These are phyloP conservation scores for Odontomyia ornata DNA, from an alignment of 2,888 invertebrate species.

Conservation along the genomic window DNA sequence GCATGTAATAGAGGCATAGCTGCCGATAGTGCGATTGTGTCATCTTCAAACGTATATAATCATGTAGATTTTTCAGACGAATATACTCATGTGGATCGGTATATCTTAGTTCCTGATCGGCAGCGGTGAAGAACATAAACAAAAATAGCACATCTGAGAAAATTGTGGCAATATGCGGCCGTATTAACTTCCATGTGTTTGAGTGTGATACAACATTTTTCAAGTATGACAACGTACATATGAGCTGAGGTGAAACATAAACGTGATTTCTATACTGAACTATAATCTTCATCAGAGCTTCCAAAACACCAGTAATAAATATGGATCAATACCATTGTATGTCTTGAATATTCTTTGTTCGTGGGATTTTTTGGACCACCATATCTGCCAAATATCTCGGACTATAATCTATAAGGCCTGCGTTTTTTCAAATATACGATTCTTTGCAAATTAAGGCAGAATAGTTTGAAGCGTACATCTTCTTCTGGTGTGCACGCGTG, in stretches of 20 bases:
- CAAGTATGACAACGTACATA: constrained; percentile 92
- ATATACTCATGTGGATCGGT: constrained; percentile 98
- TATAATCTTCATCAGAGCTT: constrained; percentile 83
- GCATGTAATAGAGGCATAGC: constrained; percentile 90
- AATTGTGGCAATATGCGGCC: constrained; percentile 93
- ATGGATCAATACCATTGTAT: constrained; percentile 95
- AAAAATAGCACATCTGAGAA: constrained; percentile 96
- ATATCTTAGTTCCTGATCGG: constrained; percentile 95
- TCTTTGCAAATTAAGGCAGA: too few species aligned
- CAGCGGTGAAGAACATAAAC: constrained; percentile 91
- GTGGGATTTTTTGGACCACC: constrained; percentile 95
- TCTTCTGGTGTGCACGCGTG: too few species aligned
- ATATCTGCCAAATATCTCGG: constrained; percentile 92
- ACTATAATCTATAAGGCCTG: constrained; percentile 96
- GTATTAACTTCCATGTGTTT: constrained; percentile 94
- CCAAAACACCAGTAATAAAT: constrained; percentile 87
- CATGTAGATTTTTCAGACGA: constrained; percentile 73
- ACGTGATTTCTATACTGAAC: constrained; percentile 83
- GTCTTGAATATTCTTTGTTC: constrained; percentile 86
- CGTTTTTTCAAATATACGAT: too few species aligned
- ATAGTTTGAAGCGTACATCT: too few species aligned
- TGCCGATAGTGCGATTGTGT: constrained; percentile 93
- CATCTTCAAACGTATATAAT: constrained; percentile 91
- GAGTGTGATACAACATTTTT: constrained; percentile 90
- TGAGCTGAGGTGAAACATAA: constrained; percentile 89